Percentiles rank a stretch among this genome's conserved stretches.
Evolutionary conservation across 1,140 invertebrate species (phyloP).

Genomic region (Colletes gigas): DNA sequence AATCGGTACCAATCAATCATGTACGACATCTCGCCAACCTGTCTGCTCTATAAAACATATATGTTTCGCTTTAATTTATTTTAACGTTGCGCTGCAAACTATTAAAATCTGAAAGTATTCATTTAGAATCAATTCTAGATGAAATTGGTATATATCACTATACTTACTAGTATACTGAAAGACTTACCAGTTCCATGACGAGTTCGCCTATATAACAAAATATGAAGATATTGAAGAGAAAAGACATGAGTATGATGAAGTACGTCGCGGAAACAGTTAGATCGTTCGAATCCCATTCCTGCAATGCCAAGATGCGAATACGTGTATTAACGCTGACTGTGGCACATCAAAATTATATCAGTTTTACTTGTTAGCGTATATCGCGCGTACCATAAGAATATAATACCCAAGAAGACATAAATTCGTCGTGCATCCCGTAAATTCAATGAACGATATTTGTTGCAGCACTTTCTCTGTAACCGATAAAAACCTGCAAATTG

Average conservation of each 20-base stretch:
- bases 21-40: constrained; percentile 55
- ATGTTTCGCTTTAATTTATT: background rate
- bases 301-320: background rate
- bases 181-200: constrained; percentile 54
- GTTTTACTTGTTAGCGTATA: too few species aligned
- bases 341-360: too few species aligned
- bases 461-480: constrained; percentile 25
- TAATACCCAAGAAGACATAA: constrained; percentile 58
- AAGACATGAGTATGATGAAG: constrained; percentile 51
- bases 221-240: constrained; percentile 64
- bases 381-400: constrained; percentile 38
- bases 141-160: too few species aligned
- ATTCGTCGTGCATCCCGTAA: constrained; percentile 47
- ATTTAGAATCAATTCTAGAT: too few species aligned
- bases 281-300: constrained; percentile 54
- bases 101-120: too few species aligned
- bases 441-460: constrained; percentile 63
- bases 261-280: constrained; percentile 40
- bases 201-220: constrained; percentile 67
- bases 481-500: constrained; percentile 47
- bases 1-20: constrained; percentile 63
- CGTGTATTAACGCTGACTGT: too few species aligned
- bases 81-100: too few species aligned
- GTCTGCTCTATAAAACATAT: constrained; percentile 33
- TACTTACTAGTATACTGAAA: too few species aligned